phyloP scores from a whole-genome alignment of 2,113 vertebrate genomes.

The Gnathonemus longibarbis region DNA sequence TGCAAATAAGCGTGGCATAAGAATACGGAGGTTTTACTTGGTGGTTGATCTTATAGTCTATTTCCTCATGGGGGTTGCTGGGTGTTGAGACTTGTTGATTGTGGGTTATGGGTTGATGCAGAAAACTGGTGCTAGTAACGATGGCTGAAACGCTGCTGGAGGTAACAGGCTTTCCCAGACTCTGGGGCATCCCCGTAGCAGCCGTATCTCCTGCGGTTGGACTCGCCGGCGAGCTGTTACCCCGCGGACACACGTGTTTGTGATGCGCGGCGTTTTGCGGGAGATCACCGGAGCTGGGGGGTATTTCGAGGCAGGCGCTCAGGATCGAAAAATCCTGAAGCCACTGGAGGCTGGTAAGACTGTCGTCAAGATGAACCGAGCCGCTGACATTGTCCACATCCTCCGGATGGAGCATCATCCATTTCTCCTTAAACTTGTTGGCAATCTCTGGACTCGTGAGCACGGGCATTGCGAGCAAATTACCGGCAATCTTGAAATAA shows the following conservation, averaged over 20 bases:
- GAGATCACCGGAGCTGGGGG: constrained; percentile 41
- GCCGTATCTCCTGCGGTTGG: constrained; percentile 71
- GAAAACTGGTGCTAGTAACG: constrained; percentile 34
- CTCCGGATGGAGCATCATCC: constrained; percentile 54
- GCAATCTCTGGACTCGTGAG: constrained; percentile 60
- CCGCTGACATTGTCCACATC: constrained; percentile 47
- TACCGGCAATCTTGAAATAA: background rate
- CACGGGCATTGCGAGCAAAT: constrained; percentile 58
- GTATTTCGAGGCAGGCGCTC: constrained; percentile 58
- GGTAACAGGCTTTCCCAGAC: constrained; percentile 58
- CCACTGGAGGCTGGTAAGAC: constrained; percentile 78
- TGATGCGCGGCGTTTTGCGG: constrained; percentile 49
- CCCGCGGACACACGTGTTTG: constrained; percentile 46
- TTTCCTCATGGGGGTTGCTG: constrained; percentile 49
- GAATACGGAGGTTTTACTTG: constrained; percentile 74
- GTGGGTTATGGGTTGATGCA: constrained; percentile 30
- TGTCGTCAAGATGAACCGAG: constrained; percentile 62
- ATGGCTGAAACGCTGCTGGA: constrained; percentile 50
- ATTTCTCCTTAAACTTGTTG: constrained; percentile 60
- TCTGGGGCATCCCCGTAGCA: constrained; percentile 57
- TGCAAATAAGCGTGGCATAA: constrained; percentile 75
- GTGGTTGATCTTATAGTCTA: constrained; percentile 68
- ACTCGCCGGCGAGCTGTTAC: constrained; percentile 66
- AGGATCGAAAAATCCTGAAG: constrained; percentile 78
- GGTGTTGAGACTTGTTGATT: constrained; percentile 40